These are phyloP conservation scores for Dicaeum eximium DNA, from an alignment of 2,113 vertebrate genomes.

Conservation along the genomic window DNA sequence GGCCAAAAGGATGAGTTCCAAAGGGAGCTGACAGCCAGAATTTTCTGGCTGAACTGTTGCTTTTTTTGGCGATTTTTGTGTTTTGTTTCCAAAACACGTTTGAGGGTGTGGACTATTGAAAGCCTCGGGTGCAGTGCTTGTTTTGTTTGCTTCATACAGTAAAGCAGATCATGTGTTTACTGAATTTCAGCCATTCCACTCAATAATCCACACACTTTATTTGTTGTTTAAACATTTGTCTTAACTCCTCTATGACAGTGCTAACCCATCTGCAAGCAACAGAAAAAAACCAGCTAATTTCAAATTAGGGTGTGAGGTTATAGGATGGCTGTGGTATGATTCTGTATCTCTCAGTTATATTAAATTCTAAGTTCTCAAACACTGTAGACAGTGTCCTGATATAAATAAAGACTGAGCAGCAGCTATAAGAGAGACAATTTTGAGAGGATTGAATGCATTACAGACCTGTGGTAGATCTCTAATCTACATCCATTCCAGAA, in stretches of 20 bases:
- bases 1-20: neutral
- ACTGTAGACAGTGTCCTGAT: neutral
- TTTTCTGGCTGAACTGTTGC: neutral
- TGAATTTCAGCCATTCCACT: neutral
- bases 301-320: neutral
- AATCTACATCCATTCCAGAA: neutral
- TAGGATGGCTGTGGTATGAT: neutral
- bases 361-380: neutral
- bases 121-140: neutral
- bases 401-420: neutral
- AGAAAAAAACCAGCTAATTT: neutral
- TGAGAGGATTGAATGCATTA: neutral
- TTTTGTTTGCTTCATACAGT: neutral
- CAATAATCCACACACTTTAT: neutral
- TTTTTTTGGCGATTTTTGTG: neutral
- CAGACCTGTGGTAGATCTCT: neutral
- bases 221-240: neutral
- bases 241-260: neutral
- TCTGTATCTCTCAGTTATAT: neutral
- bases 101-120: neutral
- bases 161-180: neutral
- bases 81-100: neutral
- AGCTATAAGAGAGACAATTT: neutral
- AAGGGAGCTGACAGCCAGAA: neutral
- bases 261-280: neutral